phyloP scores from a whole-genome alignment of 2,797 vertebrate species.

The Cuculus canorus region DNA sequence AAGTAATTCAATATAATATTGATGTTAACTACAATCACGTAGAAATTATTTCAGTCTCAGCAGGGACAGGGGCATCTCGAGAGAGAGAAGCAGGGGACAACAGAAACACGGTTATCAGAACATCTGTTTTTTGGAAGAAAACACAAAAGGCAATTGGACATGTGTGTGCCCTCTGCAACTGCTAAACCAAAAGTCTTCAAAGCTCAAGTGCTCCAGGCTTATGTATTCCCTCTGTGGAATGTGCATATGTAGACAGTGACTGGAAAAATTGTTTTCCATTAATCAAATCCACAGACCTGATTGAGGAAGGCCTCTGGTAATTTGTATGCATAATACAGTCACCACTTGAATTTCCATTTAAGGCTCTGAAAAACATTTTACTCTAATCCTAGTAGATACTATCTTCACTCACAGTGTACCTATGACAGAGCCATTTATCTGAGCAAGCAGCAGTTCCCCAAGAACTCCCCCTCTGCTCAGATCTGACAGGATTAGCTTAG shows the following conservation, averaged over 20 bases:
- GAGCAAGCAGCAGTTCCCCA: conserved; percentile 51
- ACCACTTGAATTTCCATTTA: conserved; percentile 73
- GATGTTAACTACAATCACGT: background rate
- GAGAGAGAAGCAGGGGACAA: background rate
- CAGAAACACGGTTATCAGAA: background rate
- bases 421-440: conserved; percentile 62
- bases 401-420: conserved; percentile 60
- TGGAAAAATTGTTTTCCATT: conserved; percentile 68
- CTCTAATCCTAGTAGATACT: conserved; percentile 64
- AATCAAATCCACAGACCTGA: conserved; percentile 62
- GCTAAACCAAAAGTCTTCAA: conserved; percentile 9
- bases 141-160: background rate
- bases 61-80: background rate
- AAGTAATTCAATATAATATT: background rate
- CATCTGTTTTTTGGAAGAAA: background rate
- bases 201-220: conserved; percentile 13
- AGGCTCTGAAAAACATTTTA: conserved; percentile 68
- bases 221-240: conserved; percentile 50
- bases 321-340: conserved; percentile 72
- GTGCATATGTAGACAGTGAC: conserved; percentile 43
- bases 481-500: conserved; percentile 52
- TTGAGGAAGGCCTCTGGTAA: conserved; percentile 66
- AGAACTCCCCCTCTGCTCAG: conserved; percentile 25
- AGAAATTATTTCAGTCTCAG: background rate
- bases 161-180: background rate